Conservation (phyloP, 2,888 invertebrate species). For the Marronus borbonicus region DNA sequence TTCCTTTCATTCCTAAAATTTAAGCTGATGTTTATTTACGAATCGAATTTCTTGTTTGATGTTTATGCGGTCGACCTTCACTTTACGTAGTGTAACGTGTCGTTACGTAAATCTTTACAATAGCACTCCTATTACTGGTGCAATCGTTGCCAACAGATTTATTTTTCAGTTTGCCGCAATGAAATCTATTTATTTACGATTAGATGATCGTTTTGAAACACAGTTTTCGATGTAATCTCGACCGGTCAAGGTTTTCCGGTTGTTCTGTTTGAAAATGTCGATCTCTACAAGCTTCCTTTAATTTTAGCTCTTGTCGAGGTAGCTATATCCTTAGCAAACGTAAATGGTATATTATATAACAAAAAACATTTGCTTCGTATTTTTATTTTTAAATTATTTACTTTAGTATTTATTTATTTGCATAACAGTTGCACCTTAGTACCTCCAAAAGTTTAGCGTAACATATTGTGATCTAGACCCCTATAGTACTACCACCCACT, state of each 20-base stretch:
- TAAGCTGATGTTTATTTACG: constrained; percentile 27
- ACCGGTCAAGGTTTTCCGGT: constrained; percentile 39
- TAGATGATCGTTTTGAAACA: constrained; percentile 26
- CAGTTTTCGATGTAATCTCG: constrained; percentile 34
- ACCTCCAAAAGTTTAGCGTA: no score
- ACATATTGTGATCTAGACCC: no score
- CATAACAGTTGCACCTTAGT: no score
- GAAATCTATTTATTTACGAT: constrained; percentile 30
- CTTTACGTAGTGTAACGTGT: constrained; percentile 29
- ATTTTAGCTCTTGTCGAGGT: background rate
- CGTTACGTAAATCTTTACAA: constrained; percentile 14
- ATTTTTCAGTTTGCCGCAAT: constrained; percentile 26
- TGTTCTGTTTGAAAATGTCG: constrained; percentile 19
- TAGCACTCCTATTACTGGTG: constrained; percentile 2
- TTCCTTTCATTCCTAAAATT: constrained; percentile 30
- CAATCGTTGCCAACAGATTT: constrained; percentile 34
- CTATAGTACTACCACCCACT: no score
- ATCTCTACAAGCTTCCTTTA: constrained; percentile 19
- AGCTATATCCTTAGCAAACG: background rate
- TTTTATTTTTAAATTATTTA: no score
- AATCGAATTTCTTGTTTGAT: constrained; percentile 31
- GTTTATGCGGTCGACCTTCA: constrained; percentile 32
- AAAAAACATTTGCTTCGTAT: no score
- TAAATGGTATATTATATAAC: background rate
- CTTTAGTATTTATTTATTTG: no score